Base-by-base conservation (phyloP, 2,797 vertebrate species). In the Limosa lapponica region DNA sequence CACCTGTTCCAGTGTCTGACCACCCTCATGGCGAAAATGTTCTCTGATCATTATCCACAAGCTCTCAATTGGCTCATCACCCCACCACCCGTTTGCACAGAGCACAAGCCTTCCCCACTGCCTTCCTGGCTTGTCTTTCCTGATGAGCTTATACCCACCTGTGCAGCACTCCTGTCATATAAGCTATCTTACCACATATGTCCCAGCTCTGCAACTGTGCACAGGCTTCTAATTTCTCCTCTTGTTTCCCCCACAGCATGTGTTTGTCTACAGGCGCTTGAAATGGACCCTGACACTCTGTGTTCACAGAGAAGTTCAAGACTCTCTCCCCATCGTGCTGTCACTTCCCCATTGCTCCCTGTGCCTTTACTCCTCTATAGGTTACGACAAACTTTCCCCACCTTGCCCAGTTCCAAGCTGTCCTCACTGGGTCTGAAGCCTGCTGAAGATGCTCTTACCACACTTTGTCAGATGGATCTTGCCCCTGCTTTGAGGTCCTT, bases 211-310 rank as follows among this genome's bases (percentile, higher is more conserved):
- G 39, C 39, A 77, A 22, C 44, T 28, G 13, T 18, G 14, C 39
- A 41, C 5, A 64, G 25, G 25, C 15, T 49, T 92, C 25, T 22
- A 22, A 51, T 67, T 73, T 41, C 28, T 65, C 28, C 43, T 49
- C 13, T 46, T 59, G 11, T 43, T 69, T 66, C 27, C 41, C 36
- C 30, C 54, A 14, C 59, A 82, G 46, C 18, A 27, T 4, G 2
- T 10, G 8, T 27, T 54, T 66, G 13, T 6, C 3, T 36, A 49
- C 25, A 48, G 44, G 22, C 39, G 41, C 39, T 67, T 59, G 49
- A 49, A 81, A 72, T 2, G 11, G 44, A 27, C 22, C 30, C 16
- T 0, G 0, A 16, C 39, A 24, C 0, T 2, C 28, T 65, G 51
- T 0, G 0, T 77, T 89, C 32, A 37, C 5, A 23, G n/a, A 39